Evolutionary conservation across 2,113 vertebrate genomes (phyloP).

Genomic region (Rhineura floridana): DNA sequence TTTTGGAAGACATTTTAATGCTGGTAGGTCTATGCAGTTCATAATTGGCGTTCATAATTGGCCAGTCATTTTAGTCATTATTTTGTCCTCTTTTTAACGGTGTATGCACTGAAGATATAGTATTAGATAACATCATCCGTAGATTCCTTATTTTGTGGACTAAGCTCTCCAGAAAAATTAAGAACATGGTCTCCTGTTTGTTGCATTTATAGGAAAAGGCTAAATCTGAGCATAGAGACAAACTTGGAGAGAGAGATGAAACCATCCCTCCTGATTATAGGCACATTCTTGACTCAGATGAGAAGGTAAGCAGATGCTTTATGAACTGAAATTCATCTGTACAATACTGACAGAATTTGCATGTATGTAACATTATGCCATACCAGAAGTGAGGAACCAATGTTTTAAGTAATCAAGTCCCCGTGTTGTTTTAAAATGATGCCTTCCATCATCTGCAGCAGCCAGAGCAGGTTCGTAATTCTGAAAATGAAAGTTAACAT

Average conservation of each 20-base stretch:
- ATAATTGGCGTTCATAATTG: neutral
- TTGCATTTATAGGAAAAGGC: conserved; percentile 72
- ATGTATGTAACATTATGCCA: neutral
- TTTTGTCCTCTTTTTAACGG: too few relatives aligned
- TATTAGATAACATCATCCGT: too few relatives aligned
- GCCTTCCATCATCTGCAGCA: neutral
- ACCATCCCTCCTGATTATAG: conserved; percentile 77
- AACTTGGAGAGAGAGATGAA: conserved; percentile 79
- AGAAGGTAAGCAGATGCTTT: conserved; percentile 63
- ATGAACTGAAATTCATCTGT: neutral
- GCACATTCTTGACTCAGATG: conserved; percentile 71
- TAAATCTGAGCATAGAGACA: conserved; percentile 74
- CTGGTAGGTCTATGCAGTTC: neutral
- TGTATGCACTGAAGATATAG: too few relatives aligned
- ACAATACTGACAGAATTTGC: too few relatives aligned
- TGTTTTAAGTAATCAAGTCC: neutral
- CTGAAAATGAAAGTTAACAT: neutral
- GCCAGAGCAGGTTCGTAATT: too few relatives aligned
- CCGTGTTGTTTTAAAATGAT: neutral
- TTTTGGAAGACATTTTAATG: neutral
- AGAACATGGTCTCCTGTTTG: neutral
- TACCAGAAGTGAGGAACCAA: neutral
- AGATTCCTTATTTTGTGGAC: neutral
- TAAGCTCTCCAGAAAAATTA: neutral
- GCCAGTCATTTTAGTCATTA: neutral